These are phyloP conservation scores for Pristis pectinata DNA, from an alignment of 2,797 vertebrate species.

Conservation along the genomic window DNA sequence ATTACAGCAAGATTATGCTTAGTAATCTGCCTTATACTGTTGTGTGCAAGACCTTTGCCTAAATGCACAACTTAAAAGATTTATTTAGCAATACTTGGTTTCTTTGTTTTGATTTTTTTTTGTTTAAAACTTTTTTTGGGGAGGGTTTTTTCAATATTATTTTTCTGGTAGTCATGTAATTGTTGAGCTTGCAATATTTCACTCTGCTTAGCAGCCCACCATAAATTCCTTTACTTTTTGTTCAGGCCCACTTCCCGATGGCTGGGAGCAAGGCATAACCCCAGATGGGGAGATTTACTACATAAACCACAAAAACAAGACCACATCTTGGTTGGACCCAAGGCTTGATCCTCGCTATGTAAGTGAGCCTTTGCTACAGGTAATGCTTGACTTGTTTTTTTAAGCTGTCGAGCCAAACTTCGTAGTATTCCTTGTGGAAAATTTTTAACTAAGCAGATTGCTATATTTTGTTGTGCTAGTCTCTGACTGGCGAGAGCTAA, in stretches of 20 bases:
- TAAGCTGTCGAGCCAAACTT: conserved; percentile 45
- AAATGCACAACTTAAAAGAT: conserved; percentile 10
- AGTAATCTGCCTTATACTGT: conserved; percentile 4
- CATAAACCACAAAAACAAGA: conserved; percentile 99
- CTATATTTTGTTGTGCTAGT: conserved; percentile 55
- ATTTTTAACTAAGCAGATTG: conserved; percentile 43
- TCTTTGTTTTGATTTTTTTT: conserved; percentile 21
- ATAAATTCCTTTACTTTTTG: conserved; percentile 56
- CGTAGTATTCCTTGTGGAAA: conserved; percentile 39
- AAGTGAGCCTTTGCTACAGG: conserved; percentile 60
- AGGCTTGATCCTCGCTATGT: conserved; percentile 93
- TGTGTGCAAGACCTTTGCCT: neutral
- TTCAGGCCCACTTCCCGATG: conserved; percentile 91
- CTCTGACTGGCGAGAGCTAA: conserved; percentile 55
- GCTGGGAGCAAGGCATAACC: conserved; percentile 97
- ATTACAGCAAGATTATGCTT: conserved; percentile 23
- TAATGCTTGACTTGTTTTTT: conserved; percentile 47
- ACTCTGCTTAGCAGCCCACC: conserved; percentile 45
- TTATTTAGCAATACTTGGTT: neutral
- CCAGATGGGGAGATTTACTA: conserved; percentile 98
- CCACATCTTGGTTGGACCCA: conserved; percentile 97
- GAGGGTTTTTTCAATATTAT: neutral
- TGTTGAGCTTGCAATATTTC: conserved; percentile 38
- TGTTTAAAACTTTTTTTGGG: neutral
- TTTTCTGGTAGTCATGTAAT: conserved; percentile 34